phyloP scores from a whole-genome alignment of 2,113 vertebrate genomes.

The Pituophis catenifer region DNA sequence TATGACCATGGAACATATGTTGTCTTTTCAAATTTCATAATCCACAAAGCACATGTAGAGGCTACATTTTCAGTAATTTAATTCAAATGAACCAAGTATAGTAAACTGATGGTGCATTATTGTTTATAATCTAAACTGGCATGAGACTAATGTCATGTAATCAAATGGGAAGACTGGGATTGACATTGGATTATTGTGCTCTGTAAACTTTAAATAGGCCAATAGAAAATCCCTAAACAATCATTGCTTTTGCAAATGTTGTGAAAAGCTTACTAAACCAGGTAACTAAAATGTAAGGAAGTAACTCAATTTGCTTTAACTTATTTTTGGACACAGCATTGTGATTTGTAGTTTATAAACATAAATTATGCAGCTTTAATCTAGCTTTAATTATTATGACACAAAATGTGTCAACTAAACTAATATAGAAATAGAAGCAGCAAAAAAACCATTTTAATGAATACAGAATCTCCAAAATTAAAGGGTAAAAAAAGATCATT shows the following conservation, averaged over 20 bases:
- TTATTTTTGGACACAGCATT: background rate
- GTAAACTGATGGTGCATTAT: background rate
- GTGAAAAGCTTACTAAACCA: background rate
- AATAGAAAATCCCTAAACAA: background rate
- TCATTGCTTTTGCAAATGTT: background rate
- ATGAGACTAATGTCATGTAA: background rate
- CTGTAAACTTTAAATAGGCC: background rate
- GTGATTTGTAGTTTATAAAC: background rate
- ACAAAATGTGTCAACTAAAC: background rate
- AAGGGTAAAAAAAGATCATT: background rate
- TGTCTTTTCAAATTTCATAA: background rate
- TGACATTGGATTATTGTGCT: background rate
- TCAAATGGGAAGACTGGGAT: background rate
- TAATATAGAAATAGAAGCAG: background rate
- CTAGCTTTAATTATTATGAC: background rate
- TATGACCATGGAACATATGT: background rate
- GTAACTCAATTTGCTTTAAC: background rate
- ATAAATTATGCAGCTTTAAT: background rate
- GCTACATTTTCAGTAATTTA: background rate
- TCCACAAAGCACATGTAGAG: background rate
- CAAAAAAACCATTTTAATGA: background rate
- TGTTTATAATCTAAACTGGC: background rate
- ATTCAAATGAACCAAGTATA: background rate
- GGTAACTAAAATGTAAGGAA: background rate
- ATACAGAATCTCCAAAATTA: background rate